Base-by-base conservation (phyloP, 2,888 invertebrate genomes). In the Podotricha telesiphe region DNA sequence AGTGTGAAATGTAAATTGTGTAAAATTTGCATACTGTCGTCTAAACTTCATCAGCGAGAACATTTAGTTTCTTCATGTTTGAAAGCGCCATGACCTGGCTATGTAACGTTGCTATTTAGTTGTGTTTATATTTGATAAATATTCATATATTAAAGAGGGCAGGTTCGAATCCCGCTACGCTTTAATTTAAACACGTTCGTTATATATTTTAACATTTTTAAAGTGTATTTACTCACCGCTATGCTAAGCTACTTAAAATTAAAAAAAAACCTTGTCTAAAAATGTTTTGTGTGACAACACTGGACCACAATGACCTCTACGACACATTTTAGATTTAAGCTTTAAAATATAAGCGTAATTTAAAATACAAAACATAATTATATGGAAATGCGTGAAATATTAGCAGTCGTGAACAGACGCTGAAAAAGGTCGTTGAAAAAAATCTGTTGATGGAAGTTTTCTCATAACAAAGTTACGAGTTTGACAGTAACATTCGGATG, bases 401-500 rank as follows among this genome's bases (percentile, higher is more conserved):
- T 59, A 17, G 11, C 45, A 10, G 28, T 28, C 28, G 28, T 28
- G 22, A 45, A 59, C 63, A 67, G 53, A 59, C 37, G 65, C 20
- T 68, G 53, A 48, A 48, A 62, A 50, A 17, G 58, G 22, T 59
- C 42, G 56, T 63, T 63, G n/a, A 28, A 50, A 70, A 59, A 59
- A 59, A 59, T 10, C 22, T 45, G n/a, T 75, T 70, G 72, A 71
- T 71, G 45, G 28, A 74, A 74, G 71, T 72, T 72, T 61, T 53
- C 72, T 72, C 74, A 69, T 76, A 76, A 76, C 72, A 69, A 67
- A 74, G 70, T 65, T 73, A 69, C 34, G 48, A 65, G 56, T 64
- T 59, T 37, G 37, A 37, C 62, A 62, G 62, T 59, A 63, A 68
- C 58, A 68, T 66, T 67, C 50, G 34, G 48, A 68, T 68, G 55